These are phyloP conservation scores for Grammomys surdaster DNA, from an alignment of 2,113 vertebrate genomes.

Conservation along the genomic window DNA sequence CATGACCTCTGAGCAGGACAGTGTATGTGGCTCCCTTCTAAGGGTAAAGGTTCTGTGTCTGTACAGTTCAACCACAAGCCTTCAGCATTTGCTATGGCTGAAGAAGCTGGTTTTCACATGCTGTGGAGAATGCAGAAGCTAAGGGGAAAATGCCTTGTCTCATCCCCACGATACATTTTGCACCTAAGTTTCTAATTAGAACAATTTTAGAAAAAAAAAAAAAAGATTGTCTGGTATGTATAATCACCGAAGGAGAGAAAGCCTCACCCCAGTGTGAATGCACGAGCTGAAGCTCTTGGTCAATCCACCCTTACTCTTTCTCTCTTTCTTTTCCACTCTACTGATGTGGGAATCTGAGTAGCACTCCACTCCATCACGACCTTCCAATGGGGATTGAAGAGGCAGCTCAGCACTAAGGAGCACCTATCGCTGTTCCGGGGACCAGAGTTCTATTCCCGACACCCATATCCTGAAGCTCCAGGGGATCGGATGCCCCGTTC, in stretches of 20 bases:
- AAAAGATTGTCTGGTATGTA: background rate
- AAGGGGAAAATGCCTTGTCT: background rate
- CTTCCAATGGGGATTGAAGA: background rate
- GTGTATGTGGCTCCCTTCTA: background rate
- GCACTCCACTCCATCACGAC: background rate
- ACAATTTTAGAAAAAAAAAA: background rate
- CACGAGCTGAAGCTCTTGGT: background rate
- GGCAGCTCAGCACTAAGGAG: background rate
- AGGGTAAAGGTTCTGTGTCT: background rate
- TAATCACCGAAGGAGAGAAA: background rate
- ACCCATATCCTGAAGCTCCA: background rate
- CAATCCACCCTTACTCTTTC: background rate
- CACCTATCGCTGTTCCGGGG: background rate
- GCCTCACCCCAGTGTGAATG: background rate
- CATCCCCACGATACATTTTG: background rate
- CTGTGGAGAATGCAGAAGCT: background rate
- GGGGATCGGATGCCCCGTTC: too few species aligned
- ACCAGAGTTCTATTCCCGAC: background rate
- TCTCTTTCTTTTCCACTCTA: background rate
- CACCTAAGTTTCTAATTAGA: constrained; percentile 5
- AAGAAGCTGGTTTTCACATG: background rate
- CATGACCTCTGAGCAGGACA: background rate
- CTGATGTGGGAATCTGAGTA: background rate
- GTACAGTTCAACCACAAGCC: background rate
- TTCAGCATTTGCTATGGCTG: background rate